These are phyloP conservation scores for Helarctos malayanus DNA, from an alignment of 2,797 vertebrate genomes.

Conservation along the genomic window DNA sequence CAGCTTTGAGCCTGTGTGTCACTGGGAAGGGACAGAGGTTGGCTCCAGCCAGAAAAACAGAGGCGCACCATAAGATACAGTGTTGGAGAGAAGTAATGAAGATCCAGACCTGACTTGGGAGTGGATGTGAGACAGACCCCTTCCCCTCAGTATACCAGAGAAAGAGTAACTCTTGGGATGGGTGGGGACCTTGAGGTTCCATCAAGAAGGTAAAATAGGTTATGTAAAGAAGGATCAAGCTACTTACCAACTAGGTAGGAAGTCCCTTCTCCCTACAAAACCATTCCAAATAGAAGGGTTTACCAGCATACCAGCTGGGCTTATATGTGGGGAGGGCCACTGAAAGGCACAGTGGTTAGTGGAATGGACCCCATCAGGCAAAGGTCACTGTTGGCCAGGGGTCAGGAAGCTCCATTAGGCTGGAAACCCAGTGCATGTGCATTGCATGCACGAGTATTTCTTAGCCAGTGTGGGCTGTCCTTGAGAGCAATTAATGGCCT, in stretches of 20 bases:
- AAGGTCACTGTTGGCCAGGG: not conserved
- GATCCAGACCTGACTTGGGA: not conserved
- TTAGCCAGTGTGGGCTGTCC: not conserved
- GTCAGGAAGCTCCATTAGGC: not conserved
- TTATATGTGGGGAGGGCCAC: too few relatives aligned
- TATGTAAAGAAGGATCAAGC: not conserved
- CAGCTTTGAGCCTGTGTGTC: not conserved
- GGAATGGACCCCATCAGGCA: not conserved
- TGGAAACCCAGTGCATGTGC: not conserved
- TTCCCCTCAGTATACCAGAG: not conserved
- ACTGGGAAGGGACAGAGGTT: not conserved
- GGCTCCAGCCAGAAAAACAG: not conserved
- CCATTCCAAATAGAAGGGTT: not conserved
- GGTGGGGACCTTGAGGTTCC: not conserved
- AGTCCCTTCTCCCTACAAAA: not conserved
- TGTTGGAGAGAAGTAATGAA: not conserved
- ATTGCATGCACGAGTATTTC: rapidly evolving
- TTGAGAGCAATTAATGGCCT: slow-evolving; percentile 35
- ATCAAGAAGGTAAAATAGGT: not conserved
- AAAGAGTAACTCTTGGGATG: not conserved
- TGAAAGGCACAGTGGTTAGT: not conserved
- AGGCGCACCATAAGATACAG: not conserved
- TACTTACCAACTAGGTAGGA: not conserved
- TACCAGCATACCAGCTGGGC: not conserved
- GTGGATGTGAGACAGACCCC: not conserved